Conservation (phyloP, 1,140 invertebrate species). For the Cotesia chilonis region DNA sequence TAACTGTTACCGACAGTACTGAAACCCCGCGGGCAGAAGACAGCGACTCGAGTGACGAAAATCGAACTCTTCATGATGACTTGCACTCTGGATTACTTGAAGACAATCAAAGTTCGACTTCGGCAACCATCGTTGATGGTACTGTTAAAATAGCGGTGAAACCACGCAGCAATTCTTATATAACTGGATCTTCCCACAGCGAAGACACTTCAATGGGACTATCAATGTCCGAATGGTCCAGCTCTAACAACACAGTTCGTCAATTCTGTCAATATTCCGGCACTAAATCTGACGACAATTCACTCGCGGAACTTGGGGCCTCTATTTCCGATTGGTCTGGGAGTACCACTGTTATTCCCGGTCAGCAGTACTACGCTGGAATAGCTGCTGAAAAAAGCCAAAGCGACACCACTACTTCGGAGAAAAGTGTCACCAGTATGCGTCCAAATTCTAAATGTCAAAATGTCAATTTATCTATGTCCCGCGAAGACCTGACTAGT, state of each 20-base stretch:
- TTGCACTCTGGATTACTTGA: constrained; percentile 59
- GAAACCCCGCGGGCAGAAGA: constrained; percentile 56
- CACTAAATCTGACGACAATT: constrained; percentile 69
- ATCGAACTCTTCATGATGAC: constrained; percentile 64
- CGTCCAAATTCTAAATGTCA: constrained; percentile 58
- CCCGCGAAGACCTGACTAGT: constrained; percentile 12
- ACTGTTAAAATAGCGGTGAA: constrained; percentile 80
- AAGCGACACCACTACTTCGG: constrained; percentile 60
- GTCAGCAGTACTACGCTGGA: constrained; percentile 54
- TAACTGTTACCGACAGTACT: constrained; percentile 70
- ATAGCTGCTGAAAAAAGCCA: constrained; percentile 58
- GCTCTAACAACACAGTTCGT: constrained; percentile 80
- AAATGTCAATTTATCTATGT: constrained; percentile 36
- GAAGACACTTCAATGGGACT: constrained; percentile 85
- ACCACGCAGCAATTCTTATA: constrained; percentile 77
- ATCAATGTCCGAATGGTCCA: constrained; percentile 85
- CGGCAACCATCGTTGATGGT: constrained; percentile 74
- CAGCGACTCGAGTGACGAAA: constrained; percentile 68
- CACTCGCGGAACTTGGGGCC: constrained; percentile 67
- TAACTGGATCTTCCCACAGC: constrained; percentile 75
- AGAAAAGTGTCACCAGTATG: constrained; percentile 60
- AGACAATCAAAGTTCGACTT: constrained; percentile 61
- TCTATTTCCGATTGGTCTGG: constrained; percentile 71
- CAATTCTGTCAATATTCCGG: constrained; percentile 75
- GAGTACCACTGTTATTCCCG: constrained; percentile 64